These are phyloP conservation scores for Cataglyphis cursor DNA, from an alignment of 2,888 invertebrate genomes.

Conservation along the genomic window DNA sequence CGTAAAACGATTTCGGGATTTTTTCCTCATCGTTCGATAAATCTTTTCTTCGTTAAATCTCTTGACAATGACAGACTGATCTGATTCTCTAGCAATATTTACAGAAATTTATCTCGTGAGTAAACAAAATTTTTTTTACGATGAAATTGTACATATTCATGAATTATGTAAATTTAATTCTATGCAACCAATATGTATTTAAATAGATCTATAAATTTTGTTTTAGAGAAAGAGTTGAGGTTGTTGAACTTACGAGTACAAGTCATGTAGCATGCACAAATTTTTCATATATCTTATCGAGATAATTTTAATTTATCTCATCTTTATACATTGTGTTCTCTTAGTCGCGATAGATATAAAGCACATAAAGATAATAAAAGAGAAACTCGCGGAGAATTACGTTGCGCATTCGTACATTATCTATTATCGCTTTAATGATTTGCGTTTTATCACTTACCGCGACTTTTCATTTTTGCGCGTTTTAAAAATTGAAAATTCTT, in stretches of 20 bases:
- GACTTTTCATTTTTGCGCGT: background rate
- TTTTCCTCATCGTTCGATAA: background rate
- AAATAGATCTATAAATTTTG: background rate
- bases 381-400: slow-evolving; percentile 10
- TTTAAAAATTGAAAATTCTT: background rate
- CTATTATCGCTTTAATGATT: slow-evolving; percentile 13
- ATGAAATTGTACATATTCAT: background rate
- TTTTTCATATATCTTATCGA: background rate
- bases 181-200: background rate
- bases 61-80: background rate
- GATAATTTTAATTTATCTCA: background rate
- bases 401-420: background rate
- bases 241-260: background rate
- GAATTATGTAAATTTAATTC: background rate
- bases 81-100: background rate
- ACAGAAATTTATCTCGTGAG: background rate
- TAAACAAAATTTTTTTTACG: background rate
- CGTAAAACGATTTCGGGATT: background rate
- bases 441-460: slow-evolving; percentile 3
- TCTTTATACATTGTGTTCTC: background rate
- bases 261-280: background rate
- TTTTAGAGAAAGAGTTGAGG: background rate
- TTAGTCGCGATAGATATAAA: background rate
- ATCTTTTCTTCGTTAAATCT: background rate
- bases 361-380: slow-evolving; percentile 2